Base-by-base conservation (phyloP, 1,140 invertebrate species). In the Lepidurus couesii region DNA sequence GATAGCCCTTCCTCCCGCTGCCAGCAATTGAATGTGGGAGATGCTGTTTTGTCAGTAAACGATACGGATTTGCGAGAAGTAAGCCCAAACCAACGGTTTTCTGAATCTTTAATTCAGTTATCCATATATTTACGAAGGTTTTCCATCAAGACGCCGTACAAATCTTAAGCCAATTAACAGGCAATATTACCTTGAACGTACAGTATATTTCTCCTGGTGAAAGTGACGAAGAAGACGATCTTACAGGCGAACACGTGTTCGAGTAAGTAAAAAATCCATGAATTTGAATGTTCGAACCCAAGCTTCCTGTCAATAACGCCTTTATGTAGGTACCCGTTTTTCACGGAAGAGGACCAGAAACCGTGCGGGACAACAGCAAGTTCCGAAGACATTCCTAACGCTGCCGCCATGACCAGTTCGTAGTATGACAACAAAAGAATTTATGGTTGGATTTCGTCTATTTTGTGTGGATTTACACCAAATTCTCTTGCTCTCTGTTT, bases 11-110 rank as follows among this genome's bases (percentile, higher is more conserved):
- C 92, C 4, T 89, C 91, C 73, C 83, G 90, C 79, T 90, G 88
- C 77, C 88, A 89, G 47, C 86, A 90, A 73, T 85, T 95, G 3
- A 93, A 89, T 85, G 91, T 95, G 26, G 93, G 93, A 13, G 93
- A 95, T 87, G 92, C 93, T 21, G 93, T 95, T 81, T 84, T 95
- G 5, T 89, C 89, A 81, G 93, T 93, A 16, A 94, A 95, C 85
- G 90, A 91, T 77, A 88, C 90, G 76, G 91, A 93, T 84, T 86
- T 95, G 75, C 87, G 90, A 74, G 89, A 90, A 81, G 86, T 86
- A 9, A 65, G 21, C 13, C 21, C 13, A 16, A 21, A 65, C 16
- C 6, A 65, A 65, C 16, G 34, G 34, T 34, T 34, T 34, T 34
- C 34, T 34, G 21, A 13, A 16, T 65, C 1, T 16, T 65, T 65